These are phyloP conservation scores for Scaptomyza flava DNA, from an alignment of 2,888 invertebrate genomes.

Conservation along the genomic window DNA sequence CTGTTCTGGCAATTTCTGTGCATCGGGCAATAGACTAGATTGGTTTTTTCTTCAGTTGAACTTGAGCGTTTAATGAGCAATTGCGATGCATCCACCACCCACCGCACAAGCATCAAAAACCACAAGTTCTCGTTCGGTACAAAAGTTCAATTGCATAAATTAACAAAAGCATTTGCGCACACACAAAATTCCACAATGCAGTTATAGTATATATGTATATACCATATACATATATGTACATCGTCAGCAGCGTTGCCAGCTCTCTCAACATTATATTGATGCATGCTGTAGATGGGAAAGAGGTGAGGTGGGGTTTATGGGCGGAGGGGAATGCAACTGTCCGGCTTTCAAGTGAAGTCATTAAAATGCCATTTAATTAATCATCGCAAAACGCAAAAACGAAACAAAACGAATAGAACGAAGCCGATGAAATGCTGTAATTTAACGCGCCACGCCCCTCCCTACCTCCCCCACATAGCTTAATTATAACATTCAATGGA, in stretches of 20 bases:
- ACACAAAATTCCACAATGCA: constrained; percentile 53
- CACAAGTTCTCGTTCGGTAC: constrained; percentile 31
- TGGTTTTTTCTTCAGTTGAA: constrained; percentile 12
- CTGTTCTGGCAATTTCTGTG: not conserved
- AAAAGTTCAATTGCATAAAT: constrained; percentile 79
- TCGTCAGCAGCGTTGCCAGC: constrained; percentile 31
- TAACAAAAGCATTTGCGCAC: constrained; percentile 61
- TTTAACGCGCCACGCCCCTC: constrained; percentile 58
- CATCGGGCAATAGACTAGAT: not conserved
- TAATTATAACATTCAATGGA: constrained; percentile 46
- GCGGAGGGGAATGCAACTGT: constrained; percentile 8
- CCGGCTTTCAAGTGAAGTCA: constrained; percentile 70
- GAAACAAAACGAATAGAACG: constrained; percentile 23
- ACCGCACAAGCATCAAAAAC: not conserved
- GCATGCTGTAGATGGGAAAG: constrained; percentile 47
- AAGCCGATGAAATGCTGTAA: constrained; percentile 75
- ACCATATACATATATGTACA: constrained; percentile 18
- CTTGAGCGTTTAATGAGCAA: constrained; percentile 23
- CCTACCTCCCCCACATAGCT: not conserved
- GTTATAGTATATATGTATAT: constrained; percentile 12
- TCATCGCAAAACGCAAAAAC: constrained; percentile 55
- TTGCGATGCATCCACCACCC: constrained; percentile 1
- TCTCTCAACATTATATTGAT: constrained; percentile 63
- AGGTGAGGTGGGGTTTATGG: not conserved
- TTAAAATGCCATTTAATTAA: constrained; percentile 83